Evolutionary conservation across 2,113 vertebrate genomes (phyloP), one percentile per base, ranked within the genome.

Genomic region (Larimichthys crocea): DNA sequence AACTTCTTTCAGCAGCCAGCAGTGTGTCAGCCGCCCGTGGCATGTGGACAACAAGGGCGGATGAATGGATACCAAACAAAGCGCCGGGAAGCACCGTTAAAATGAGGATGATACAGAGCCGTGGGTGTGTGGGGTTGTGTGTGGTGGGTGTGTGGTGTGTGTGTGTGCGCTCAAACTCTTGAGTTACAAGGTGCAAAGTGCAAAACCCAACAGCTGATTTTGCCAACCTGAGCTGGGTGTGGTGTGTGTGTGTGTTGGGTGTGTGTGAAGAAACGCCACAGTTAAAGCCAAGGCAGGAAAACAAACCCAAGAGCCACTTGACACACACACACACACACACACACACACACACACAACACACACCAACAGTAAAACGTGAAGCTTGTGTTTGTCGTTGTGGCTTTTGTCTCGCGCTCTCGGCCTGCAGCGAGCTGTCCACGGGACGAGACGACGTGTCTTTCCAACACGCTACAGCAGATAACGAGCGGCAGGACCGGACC

Each of bases 11-110:
- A n/a, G n/a, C n/a, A n/a, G n/a, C 19, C 14, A 26, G 3, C 24
- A 40, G 68, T 22, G 76, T 62, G 71, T 76, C 64, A 29, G 61
- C 52, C 26, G 26, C 3, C 44, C 22, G 10, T 80, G 84, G 80
- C 80, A 55, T 2, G 19, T 3, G 49, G 64, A 86, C 77, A 82
- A 56, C 68, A 9, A 15, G 62, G 16, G 62, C 88, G 11, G 90
- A 89, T 86, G 73, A n/a, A 88, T 89, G 91, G 89, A 90, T 89
- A 77, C 63, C 56, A 85, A 55, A 89, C 89, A 90, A 91, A 90
- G 89, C 84, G 88, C 49, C 70, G 4, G 63, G 67, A 89, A 87
- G 80, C 74, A 81, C 65, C 44, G 49, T 0, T 91, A 66, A 88
- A 90, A 90, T 75, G 88, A 86, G 80, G 86, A 92, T 86, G 89